Percentiles rank a stretch among this genome's conserved stretches.
phyloP scores from a whole-genome alignment of 2,113 vertebrate species.

The Coregonus clupeaformis region DNA sequence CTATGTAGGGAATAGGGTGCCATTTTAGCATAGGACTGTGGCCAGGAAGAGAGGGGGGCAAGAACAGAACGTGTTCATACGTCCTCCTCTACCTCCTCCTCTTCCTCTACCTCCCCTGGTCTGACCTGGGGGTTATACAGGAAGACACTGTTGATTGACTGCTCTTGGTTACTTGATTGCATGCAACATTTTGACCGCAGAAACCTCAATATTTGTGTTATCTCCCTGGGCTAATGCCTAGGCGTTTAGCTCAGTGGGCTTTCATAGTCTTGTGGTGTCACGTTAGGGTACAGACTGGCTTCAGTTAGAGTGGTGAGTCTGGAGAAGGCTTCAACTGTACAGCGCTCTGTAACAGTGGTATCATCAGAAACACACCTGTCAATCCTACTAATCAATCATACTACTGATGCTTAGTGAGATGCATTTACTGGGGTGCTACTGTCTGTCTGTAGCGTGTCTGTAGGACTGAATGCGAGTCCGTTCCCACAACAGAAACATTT shows the following conservation, averaged over 20 bases:
- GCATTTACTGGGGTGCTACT: too few species aligned
- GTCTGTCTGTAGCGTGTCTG: too few species aligned
- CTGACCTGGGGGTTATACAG: not conserved
- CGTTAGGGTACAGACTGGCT: too few species aligned
- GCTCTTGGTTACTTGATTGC: not conserved
- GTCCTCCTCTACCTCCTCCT: not conserved
- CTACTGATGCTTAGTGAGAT: too few species aligned
- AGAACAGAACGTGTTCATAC: not conserved
- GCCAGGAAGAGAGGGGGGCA: not conserved
- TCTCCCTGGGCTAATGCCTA: conserved; percentile 9
- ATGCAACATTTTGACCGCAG: not conserved
- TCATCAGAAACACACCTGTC: too few species aligned
- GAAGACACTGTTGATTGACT: not conserved
- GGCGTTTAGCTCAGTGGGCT: conserved; percentile 9
- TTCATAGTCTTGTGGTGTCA: too few species aligned
- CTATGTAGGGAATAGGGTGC: conserved; percentile 42
- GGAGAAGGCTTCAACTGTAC: too few species aligned
- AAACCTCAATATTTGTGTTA: too few species aligned
- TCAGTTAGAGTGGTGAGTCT: too few species aligned
- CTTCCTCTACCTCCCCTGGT: not conserved
- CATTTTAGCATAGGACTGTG: not conserved
- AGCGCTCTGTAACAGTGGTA: too few species aligned
- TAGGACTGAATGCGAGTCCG: not conserved
- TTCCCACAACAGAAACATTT: not conserved
- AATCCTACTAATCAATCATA: too few species aligned